Conservation (phyloP, 2,113 vertebrate genomes). For the Cricetomys ansorgei region DNA sequence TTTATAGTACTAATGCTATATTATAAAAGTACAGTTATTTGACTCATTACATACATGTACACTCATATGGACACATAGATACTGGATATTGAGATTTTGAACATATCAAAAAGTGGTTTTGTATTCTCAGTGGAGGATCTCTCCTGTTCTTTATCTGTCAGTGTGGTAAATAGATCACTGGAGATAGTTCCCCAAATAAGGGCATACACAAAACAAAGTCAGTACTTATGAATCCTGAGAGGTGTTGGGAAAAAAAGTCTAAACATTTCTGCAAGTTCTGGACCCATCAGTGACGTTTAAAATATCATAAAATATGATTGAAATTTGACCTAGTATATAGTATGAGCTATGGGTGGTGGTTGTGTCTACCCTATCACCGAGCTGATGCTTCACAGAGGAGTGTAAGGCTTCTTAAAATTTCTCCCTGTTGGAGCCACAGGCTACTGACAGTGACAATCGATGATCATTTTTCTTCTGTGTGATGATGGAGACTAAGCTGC, state of each 20-base stretch:
- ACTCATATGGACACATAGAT: background rate
- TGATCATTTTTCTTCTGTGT: background rate
- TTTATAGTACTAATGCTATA: background rate
- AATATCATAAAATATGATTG: background rate
- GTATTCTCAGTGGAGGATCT: background rate
- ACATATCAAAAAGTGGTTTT: background rate
- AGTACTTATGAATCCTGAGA: background rate
- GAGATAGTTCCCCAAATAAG: background rate
- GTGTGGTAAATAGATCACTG: background rate
- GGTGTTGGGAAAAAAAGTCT: background rate
- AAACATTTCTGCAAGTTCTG: background rate
- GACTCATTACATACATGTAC: background rate
- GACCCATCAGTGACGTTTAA: background rate
- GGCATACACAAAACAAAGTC: background rate
- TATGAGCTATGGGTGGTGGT: background rate
- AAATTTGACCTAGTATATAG: background rate
- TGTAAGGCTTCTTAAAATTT: background rate
- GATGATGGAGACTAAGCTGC: background rate
- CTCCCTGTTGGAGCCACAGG: background rate
- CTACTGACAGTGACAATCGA: background rate
- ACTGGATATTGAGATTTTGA: background rate
- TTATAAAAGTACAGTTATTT: background rate
- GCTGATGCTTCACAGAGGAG: background rate
- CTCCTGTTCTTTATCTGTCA: background rate
- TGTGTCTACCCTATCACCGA: background rate